phyloP scores from a whole-genome alignment of 2,888 invertebrate genomes.

The Aporophyla nigra region DNA sequence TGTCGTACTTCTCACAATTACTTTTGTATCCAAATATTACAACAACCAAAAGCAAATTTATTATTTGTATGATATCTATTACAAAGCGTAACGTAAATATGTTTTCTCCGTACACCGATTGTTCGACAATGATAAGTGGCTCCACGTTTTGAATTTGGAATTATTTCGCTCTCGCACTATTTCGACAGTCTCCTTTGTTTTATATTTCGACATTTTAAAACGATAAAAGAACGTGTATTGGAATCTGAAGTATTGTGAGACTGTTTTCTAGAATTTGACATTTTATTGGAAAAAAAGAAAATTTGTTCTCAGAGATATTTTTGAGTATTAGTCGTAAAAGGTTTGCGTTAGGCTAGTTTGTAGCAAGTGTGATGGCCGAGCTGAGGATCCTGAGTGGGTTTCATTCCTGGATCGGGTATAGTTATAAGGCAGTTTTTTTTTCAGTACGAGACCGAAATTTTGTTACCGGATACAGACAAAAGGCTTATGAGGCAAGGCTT shows the following conservation, averaged over 20 bases:
- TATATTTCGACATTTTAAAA: conserved; percentile 29
- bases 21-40: neutral
- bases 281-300: neutral
- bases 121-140: conserved; percentile 49
- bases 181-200: conserved; percentile 29
- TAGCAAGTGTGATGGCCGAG: neutral
- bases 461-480: too few relatives aligned
- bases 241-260: neutral
- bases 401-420: too few relatives aligned
- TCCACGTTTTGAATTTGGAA: conserved; percentile 52
- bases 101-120: conserved; percentile 11
- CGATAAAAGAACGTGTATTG: conserved; percentile 21
- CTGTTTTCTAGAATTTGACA: neutral
- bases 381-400: neutral
- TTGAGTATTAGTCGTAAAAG: neutral
- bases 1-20: neutral
- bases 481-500: neutral
- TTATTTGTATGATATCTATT: neutral
- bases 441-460: neutral
- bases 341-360: neutral
- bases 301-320: neutral
- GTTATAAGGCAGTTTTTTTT: too few relatives aligned
- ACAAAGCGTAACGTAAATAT: conserved; percentile 38
- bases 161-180: conserved; percentile 18
- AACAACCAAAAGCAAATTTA: neutral